phyloP scores from a whole-genome alignment of 2,113 vertebrate species.

The Apteryx owenii region DNA sequence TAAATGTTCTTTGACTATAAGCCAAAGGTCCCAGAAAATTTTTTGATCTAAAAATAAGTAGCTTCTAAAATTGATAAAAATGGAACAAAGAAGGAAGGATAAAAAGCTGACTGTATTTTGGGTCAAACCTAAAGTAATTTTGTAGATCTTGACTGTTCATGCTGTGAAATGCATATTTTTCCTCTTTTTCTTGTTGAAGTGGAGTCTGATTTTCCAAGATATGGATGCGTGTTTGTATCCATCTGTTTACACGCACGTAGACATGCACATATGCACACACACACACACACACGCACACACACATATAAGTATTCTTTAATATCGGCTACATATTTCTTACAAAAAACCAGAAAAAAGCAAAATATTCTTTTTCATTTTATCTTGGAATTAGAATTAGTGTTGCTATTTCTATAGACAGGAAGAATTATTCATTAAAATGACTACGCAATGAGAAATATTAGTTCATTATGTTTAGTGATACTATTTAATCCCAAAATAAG shows the following conservation, averaged over 20 bases:
- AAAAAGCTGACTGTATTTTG: background rate
- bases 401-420: background rate
- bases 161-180: background rate
- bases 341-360: background rate
- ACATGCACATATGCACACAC: no score
- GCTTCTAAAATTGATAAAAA: background rate
- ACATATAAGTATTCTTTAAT: background rate
- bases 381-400: background rate
- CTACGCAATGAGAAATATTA: background rate
- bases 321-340: background rate
- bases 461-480: background rate
- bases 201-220: background rate
- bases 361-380: background rate
- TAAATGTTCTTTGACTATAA: background rate
- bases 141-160: background rate
- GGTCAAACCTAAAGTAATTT: background rate
- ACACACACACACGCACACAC: background rate
- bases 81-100: background rate
- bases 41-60: background rate
- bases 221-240: rapidly evolving
- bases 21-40: background rate
- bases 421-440: background rate
- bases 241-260: background rate
- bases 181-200: background rate
- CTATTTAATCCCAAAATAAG: background rate